These are phyloP conservation scores for Equus quagga DNA, from an alignment of 2,113 vertebrate species.

Conservation along the genomic window DNA sequence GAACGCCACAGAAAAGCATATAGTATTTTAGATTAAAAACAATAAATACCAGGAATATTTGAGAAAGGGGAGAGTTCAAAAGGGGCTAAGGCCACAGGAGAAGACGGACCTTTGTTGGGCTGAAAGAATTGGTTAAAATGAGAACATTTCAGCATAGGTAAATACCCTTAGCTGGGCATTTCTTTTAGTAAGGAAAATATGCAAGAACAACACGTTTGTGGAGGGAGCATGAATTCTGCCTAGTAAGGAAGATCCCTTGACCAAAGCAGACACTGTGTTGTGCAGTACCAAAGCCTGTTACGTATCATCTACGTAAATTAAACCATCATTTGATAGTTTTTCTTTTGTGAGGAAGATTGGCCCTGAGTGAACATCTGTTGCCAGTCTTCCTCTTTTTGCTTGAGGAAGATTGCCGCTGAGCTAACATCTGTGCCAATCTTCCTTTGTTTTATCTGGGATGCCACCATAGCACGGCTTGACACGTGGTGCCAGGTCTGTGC, in stretches of 20 bases:
- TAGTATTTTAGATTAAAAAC: background rate
- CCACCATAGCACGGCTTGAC: too few relatives aligned
- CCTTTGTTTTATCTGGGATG: too few relatives aligned
- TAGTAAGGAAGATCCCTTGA: background rate
- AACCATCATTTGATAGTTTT: background rate
- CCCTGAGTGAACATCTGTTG: too few relatives aligned
- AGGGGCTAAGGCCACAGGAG: background rate
- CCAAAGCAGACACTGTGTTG: background rate
- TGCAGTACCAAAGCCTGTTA: background rate
- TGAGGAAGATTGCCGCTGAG: too few relatives aligned
- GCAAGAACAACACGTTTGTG: background rate
- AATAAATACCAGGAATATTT: background rate
- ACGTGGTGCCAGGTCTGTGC: too few relatives aligned
- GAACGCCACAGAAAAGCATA: background rate
- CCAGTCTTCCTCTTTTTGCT: too few relatives aligned
- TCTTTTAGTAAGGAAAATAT: constrained; percentile 26
- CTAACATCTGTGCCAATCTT: too few relatives aligned
- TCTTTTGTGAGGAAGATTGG: background rate
- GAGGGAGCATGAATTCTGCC: background rate
- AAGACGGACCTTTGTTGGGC: background rate
- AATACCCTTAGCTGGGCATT: background rate
- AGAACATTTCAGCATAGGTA: background rate
- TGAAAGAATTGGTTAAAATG: background rate
- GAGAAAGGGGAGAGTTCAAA: background rate
- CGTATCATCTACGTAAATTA: background rate